Evolutionary conservation across 2,113 vertebrate genomes (phyloP), one percentile per base, ranked within the genome.

Genomic region (Chelonoidis abingdonii): DNA sequence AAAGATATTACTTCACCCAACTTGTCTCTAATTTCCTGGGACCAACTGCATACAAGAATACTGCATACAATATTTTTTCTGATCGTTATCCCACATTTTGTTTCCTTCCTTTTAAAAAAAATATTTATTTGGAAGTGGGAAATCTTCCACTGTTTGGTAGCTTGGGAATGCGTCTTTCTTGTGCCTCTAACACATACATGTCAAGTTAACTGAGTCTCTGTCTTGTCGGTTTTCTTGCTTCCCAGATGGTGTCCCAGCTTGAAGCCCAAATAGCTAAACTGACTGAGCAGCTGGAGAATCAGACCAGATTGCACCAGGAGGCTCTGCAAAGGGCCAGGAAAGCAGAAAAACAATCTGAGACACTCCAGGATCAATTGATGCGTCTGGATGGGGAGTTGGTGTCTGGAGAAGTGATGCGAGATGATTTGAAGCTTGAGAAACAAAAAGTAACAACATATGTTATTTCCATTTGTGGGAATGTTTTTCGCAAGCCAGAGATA

Each of bases 371-470:
- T 85, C 98, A 98, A 29, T 95, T 99, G 87, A 98, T 97, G 62
- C 88, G 94, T 21, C 95, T 99, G 94, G 98, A 99, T 97, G 97
- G 96, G 2, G 98, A 99, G 92, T 97, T 99, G 92, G 81, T 98
- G 11, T 97, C 98, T 41, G 97, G 98, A 85, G 98, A 98, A 25
- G 85, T 98, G 92, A 96, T 98, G 27, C 93, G 94, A 44, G 99
- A 99, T 89, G 96, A 91, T 85, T 97, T 99, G 94, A 98, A 97
- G 89, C 97, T 97, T 22, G 98, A 98, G 94, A 98, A 98, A 88
- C 98, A 98, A 96, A 99, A 99, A 85, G 99, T 99, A 98, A 97
- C 97, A 81, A 47, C 38, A 84, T 7, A 10, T 14, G 10, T 87
- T 76, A 10, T 75, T 83, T 92, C 44, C 3, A 24, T 93, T 91